These are phyloP conservation scores for Antennarius striatus DNA, from an alignment of 2,113 vertebrate species.

Conservation along the genomic window DNA sequence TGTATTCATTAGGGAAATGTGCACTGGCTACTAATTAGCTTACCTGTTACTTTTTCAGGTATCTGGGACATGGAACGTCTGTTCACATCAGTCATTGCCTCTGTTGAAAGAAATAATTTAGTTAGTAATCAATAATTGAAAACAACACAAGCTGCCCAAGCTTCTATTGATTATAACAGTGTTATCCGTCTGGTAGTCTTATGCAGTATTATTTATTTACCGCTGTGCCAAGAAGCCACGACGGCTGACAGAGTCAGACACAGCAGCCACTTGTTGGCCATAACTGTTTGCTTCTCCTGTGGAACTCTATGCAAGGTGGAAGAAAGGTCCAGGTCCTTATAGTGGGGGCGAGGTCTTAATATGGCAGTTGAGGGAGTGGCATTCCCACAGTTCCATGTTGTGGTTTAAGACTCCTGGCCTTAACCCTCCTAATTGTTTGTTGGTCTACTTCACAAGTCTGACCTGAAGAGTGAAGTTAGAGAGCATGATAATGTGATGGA, in stretches of 20 bases:
- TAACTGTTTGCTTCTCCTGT: constrained; percentile 2
- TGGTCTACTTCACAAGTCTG: too few relatives aligned
- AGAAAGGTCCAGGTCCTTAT: constrained; percentile 39
- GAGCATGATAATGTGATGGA: too few relatives aligned
- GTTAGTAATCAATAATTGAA: constrained; percentile 5
- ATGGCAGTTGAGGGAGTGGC: constrained; percentile 36
- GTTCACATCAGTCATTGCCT: constrained; percentile 26
- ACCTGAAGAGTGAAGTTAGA: too few relatives aligned
- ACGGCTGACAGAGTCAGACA: constrained; percentile 36
- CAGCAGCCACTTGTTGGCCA: constrained; percentile 19
- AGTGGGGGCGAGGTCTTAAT: constrained; percentile 13
- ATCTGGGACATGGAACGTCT: constrained; percentile 38
- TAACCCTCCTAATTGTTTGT: neutral
- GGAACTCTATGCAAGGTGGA: constrained; percentile 25
- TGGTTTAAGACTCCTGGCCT: too few relatives aligned
- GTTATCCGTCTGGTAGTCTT: too few relatives aligned
- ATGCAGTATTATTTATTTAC: neutral
- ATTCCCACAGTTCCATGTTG: neutral
- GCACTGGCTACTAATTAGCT: neutral
- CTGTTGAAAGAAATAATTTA: constrained; percentile 24
- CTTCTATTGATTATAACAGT: too few relatives aligned
- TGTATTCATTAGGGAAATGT: too few relatives aligned
- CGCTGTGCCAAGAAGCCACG: constrained; percentile 20
- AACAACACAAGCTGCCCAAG: too few relatives aligned
- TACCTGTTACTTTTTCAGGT: constrained; percentile 43